phyloP scores from a whole-genome alignment of 2,888 invertebrate species.

The Drosophila hawaiiensis region DNA sequence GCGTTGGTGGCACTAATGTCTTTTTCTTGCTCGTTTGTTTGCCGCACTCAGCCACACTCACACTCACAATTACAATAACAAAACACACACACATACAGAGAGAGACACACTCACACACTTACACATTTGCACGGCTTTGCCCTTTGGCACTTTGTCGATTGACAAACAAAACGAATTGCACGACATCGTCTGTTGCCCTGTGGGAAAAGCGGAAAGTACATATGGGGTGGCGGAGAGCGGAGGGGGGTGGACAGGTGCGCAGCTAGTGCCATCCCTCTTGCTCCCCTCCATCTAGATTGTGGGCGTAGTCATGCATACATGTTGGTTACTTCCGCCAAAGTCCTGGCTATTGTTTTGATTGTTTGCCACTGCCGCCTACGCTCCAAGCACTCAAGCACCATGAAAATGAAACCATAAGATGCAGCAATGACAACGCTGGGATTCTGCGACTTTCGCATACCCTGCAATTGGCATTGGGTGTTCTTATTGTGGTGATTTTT shows the following conservation, averaged over 20 bases:
- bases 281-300: background rate
- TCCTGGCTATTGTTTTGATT: conserved; percentile 50
- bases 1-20: conserved; percentile 62
- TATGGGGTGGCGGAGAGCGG: background rate
- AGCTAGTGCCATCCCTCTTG: conserved; percentile 12
- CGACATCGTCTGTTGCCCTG: conserved; percentile 31
- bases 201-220: conserved; percentile 5
- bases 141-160: conserved; percentile 75
- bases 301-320: conserved; percentile 8
- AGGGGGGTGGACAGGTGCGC: background rate
- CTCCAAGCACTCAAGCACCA: conserved; percentile 25
- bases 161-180: conserved; percentile 72
- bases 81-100: conserved; percentile 5
- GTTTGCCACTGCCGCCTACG: conserved; percentile 37
- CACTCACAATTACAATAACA: conserved; percentile 1
- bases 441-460: conserved; percentile 3
- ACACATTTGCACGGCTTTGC: conserved; percentile 26
- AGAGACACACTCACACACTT: background rate
- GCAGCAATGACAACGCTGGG: background rate
- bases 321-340: conserved; percentile 31
- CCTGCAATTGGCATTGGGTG: background rate
- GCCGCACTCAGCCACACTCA: conserved; percentile 33
- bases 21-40: conserved; percentile 72
- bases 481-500: background rate
- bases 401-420: conserved; percentile 5